Percentiles rank a stretch among this genome's conserved stretches.
phyloP scores from a whole-genome alignment of 2,113 vertebrate genomes.

The Tympanuchus pallidicinctus region DNA sequence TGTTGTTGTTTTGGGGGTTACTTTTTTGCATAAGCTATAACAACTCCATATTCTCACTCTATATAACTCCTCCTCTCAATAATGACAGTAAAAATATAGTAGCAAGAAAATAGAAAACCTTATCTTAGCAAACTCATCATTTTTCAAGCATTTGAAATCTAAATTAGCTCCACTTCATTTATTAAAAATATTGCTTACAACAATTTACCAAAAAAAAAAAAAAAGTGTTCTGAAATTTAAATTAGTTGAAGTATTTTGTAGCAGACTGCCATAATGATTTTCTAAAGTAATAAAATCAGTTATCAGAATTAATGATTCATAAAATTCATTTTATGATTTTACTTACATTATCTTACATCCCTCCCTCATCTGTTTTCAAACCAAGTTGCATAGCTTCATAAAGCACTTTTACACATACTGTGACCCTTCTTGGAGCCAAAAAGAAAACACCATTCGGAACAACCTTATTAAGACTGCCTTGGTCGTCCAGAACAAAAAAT shows the following conservation, averaged over 20 bases:
- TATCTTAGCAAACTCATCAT: conserved; percentile 37
- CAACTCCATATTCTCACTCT: not conserved
- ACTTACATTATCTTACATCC: conserved; percentile 52
- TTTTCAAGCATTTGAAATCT: conserved; percentile 59
- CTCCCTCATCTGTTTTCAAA: conserved; percentile 58
- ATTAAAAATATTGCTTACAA: conserved; percentile 77
- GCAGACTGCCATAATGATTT: conserved; percentile 76
- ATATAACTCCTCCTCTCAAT: not conserved
- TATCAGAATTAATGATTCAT: conserved; percentile 79
- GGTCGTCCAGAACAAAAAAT: not conserved
- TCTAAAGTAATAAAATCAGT: conserved; percentile 74
- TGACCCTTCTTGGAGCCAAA: not conserved
- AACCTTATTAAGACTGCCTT: not conserved
- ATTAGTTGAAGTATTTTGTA: conserved; percentile 77
- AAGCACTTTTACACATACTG: not conserved
- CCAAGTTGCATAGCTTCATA: conserved; percentile 21
- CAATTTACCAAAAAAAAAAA: conserved; percentile 62
- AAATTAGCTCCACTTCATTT: conserved; percentile 74
- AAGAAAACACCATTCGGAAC: not conserved
- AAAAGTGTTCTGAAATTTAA: conserved; percentile 72
- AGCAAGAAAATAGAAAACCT: conserved; percentile 28
- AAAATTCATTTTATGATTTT: conserved; percentile 76
- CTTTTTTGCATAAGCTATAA: not conserved
- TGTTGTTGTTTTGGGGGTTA: not conserved
- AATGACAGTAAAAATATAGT: conserved; percentile 16